A percentile compares a stretch with the other conserved stretches of the same genome.
Conservation (phyloP, 1,140 invertebrate genomes). For the Melanaphis sacchari region DNA sequence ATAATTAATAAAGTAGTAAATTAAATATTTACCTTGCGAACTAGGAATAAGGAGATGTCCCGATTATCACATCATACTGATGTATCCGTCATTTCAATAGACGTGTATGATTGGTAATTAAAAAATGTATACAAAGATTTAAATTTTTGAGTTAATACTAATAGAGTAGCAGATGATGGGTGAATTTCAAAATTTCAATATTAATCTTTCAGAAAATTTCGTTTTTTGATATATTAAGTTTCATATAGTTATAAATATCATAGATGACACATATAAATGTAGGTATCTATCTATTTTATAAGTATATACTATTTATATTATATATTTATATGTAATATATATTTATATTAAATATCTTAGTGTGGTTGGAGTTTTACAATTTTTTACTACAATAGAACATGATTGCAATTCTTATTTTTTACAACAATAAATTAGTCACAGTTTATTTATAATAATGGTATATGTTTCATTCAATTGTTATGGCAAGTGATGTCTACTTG, state of each 20-base stretch:
- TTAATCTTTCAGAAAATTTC: not conserved
- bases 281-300: too few species aligned
- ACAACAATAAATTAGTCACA: slow-evolving; percentile 53
- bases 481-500: slow-evolving; percentile 23
- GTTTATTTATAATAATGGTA: slow-evolving; percentile 53
- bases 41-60: not conserved
- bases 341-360: not conserved
- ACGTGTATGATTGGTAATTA: not conserved
- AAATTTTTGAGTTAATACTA: not conserved
- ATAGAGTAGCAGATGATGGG: not conserved
- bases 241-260: not conserved
- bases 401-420: slow-evolving; percentile 29
- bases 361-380: not conserved
- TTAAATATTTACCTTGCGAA: not conserved
- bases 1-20: not conserved
- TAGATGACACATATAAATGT: not conserved
- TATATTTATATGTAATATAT: not conserved
- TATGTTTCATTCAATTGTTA: slow-evolving; percentile 44
- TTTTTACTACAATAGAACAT: slow-evolving; percentile 35
- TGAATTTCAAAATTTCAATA: not conserved
- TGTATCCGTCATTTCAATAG: not conserved
- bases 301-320: not conserved
- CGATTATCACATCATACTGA: not conserved
- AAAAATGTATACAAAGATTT: not conserved
- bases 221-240: not conserved